These are phyloP conservation scores for Itoplectis maculator DNA, from an alignment of 2,888 invertebrate genomes.

Conservation along the genomic window DNA sequence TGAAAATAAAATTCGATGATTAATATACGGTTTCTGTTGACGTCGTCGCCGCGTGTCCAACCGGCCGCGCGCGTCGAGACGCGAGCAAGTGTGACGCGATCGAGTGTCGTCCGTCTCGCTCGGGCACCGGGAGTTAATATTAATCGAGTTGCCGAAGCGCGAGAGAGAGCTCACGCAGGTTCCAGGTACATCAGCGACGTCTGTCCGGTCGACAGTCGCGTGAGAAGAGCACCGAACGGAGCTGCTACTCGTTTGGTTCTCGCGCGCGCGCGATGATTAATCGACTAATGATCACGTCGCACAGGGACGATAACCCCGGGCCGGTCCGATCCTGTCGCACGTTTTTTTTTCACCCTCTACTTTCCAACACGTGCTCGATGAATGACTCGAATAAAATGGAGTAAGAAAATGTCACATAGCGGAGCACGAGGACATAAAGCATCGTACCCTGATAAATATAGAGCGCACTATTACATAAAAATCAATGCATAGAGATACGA, in stretches of 20 bases:
- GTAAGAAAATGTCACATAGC: conserved; percentile 22
- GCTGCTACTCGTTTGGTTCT: conserved; percentile 52
- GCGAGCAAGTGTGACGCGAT: conserved; percentile 61
- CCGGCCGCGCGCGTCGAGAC: conserved; percentile 6
- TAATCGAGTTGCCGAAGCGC: conserved; percentile 65
- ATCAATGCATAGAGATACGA: background rate
- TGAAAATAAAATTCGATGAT: conserved; percentile 58
- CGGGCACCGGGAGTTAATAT: conserved; percentile 65
- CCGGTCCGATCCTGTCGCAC: conserved; percentile 56
- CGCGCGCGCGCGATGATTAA: conserved; percentile 71
- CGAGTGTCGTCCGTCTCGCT: conserved; percentile 47
- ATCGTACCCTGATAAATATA: background rate
- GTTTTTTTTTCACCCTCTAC: conserved; percentile 45
- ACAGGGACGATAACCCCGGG: conserved; percentile 66
- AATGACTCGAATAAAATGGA: conserved; percentile 53
- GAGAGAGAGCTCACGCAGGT: conserved; percentile 36
- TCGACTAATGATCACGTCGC: conserved; percentile 73
- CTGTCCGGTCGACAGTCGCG: conserved; percentile 61
- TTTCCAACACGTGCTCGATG: conserved; percentile 49
- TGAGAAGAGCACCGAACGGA: conserved; percentile 60
- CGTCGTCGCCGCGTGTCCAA: conserved; percentile 52
- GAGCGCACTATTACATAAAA: background rate
- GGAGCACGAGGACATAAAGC: background rate
- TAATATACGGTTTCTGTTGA: conserved; percentile 62
- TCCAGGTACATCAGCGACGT: conserved; percentile 45